These are phyloP conservation scores for Falcaria lacertinaria DNA, from an alignment of 2,888 invertebrate species.

Conservation along the genomic window DNA sequence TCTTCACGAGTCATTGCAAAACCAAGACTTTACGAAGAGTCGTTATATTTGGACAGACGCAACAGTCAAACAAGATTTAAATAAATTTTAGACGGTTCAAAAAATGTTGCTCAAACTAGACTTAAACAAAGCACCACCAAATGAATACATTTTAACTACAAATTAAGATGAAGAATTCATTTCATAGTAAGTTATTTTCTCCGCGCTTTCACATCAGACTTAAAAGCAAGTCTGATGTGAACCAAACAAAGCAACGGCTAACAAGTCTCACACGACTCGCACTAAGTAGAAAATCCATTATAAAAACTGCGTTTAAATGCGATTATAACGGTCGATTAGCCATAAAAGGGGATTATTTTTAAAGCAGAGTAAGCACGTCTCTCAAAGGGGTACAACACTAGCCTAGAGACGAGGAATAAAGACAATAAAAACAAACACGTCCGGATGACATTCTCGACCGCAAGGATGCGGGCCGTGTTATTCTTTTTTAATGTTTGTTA, in stretches of 20 bases:
- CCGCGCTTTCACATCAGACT: too few species aligned
- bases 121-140: too few species aligned
- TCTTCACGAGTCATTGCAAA: neutral
- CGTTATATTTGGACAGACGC: neutral
- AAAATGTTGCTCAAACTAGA: too few species aligned
- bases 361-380: constrained; percentile 17
- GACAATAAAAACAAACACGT: constrained; percentile 60
- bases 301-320: constrained; percentile 24
- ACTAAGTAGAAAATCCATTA: neutral
- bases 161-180: too few species aligned
- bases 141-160: too few species aligned
- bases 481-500: constrained; percentile 13
- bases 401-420: constrained; percentile 46
- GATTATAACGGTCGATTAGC: constrained; percentile 26
- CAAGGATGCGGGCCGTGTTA: constrained; percentile 2
- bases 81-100: too few species aligned
- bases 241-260: too few species aligned
- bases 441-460: constrained; percentile 16
- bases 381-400: constrained; percentile 8
- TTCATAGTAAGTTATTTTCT: too few species aligned
- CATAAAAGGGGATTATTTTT: constrained; percentile 15
- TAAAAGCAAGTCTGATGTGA: too few species aligned
- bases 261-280: too few species aligned
- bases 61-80: too few species aligned
- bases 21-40: neutral